Conservation (phyloP, 1,140 invertebrate genomes). For the Lepidurus packardi region DNA sequence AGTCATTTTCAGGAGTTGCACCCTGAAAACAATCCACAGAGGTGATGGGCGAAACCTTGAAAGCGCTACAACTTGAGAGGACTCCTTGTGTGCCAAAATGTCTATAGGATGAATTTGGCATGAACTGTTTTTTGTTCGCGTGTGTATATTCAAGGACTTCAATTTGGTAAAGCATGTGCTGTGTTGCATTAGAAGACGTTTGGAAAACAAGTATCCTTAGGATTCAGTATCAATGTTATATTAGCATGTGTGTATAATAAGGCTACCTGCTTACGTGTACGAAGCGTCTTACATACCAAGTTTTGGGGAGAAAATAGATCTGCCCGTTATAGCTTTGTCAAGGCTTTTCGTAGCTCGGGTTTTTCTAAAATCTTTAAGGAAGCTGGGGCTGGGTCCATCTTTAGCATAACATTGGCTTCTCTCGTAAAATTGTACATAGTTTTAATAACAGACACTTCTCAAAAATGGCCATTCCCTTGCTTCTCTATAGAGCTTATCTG, state of each 20-base stretch:
- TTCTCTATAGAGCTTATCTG: background rate
- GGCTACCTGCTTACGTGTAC: slow-evolving; percentile 4
- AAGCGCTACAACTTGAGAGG: background rate
- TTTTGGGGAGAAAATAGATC: background rate
- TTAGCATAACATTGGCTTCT: background rate
- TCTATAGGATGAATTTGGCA: background rate
- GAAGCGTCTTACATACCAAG: background rate
- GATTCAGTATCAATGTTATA: background rate
- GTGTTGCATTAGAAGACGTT: background rate
- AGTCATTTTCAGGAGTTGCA: background rate
- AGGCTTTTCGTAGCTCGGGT: background rate
- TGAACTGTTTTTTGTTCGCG: background rate
- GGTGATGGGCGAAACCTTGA: slow-evolving; percentile 8
- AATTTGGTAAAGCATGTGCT: background rate
- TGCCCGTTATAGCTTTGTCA: slow-evolving; percentile 13
- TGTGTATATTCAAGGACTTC: slow-evolving; percentile 11
- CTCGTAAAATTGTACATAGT: background rate
- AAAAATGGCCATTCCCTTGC: background rate
- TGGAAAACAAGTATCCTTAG: background rate
- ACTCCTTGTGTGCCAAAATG: background rate
- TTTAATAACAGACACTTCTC: too few relatives aligned
- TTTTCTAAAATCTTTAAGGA: background rate
- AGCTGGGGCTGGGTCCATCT: background rate
- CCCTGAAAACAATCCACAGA: background rate
- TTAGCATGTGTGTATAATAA: background rate